A percentile compares a stretch with the other conserved stretches of the same genome.
phyloP scores from a whole-genome alignment of 2,888 invertebrate genomes.

The Pterostichus madidus region DNA sequence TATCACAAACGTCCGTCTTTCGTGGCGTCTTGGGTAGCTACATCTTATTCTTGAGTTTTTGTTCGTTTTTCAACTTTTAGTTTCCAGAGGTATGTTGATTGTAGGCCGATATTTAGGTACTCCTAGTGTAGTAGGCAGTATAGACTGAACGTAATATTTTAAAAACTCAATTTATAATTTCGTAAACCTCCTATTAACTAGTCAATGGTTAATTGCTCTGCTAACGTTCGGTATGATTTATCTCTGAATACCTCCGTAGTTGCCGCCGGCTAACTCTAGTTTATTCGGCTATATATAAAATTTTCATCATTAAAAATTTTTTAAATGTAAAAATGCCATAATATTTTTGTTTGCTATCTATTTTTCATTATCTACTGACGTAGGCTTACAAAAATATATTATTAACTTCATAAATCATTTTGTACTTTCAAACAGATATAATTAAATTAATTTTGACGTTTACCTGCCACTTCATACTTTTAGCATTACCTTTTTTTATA shows the following conservation, averaged over 20 bases:
- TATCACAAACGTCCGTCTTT: background rate
- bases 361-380: no score
- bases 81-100: conserved; percentile 49
- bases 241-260: conserved; percentile 29
- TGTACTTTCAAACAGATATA: no score
- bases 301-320: background rate
- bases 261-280: conserved; percentile 18
- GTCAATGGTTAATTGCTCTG: conserved; percentile 64
- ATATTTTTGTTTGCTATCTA: no score
- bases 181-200: conserved; percentile 65
- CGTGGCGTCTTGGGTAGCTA: background rate
- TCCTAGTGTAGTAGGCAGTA: conserved; percentile 5
- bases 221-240: conserved; percentile 49
- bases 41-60: conserved; percentile 40
- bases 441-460: no score
- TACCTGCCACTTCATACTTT: no score
- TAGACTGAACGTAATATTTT: conserved; percentile 42
- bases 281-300: no score
- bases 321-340: background rate
- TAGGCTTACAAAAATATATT: no score
- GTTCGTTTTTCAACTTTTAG: conserved; percentile 36
- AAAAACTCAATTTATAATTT: conserved; percentile 66
- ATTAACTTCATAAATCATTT: no score
- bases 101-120: conserved; percentile 36
- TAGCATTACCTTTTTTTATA: no score